Evolutionary conservation across 1,140 invertebrate species (phyloP).

Genomic region (Pogonomyrmex californicus): DNA sequence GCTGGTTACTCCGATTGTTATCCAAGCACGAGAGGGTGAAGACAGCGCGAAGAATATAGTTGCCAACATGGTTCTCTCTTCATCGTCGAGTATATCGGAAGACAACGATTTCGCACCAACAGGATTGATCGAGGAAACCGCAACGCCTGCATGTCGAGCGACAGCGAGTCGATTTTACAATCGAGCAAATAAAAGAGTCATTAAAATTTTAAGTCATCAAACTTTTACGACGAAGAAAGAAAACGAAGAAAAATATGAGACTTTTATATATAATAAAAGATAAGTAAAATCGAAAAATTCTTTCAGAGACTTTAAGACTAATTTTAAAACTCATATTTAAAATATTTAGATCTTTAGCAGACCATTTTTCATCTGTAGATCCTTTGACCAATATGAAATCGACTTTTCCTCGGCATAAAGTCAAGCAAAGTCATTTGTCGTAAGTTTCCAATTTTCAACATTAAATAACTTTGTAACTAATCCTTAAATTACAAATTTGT

Average conservation of each 20-base stretch:
- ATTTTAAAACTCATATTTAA: not conserved
- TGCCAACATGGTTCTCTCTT: conserved; percentile 10
- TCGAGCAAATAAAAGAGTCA: conserved; percentile 12
- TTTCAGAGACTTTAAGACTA: not conserved
- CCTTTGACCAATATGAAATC: not conserved
- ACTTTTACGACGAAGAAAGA: conserved; percentile 11
- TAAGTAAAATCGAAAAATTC: not conserved
- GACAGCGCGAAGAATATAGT: conserved; percentile 5
- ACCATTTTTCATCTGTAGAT: not conserved
- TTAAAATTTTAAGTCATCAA: not conserved
- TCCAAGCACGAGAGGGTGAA: not conserved
- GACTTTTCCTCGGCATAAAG: not conserved
- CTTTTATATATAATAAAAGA: not conserved
- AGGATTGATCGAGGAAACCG: conserved; percentile 41
- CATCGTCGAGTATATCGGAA: conserved; percentile 39
- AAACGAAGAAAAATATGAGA: not conserved
- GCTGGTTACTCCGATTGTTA: conserved; percentile 57
- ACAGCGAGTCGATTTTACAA: conserved; percentile 42
- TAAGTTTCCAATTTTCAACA: conserved; percentile 42
- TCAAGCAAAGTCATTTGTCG: conserved; percentile 23
- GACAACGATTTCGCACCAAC: conserved; percentile 27
- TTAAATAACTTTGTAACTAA: conserved; percentile 49
- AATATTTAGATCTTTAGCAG: not conserved
- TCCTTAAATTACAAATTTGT: conserved; percentile 42
- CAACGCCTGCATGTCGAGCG: conserved; percentile 31